phyloP scores from a whole-genome alignment of 2,797 vertebrate genomes.

The Poecilia wingei region DNA sequence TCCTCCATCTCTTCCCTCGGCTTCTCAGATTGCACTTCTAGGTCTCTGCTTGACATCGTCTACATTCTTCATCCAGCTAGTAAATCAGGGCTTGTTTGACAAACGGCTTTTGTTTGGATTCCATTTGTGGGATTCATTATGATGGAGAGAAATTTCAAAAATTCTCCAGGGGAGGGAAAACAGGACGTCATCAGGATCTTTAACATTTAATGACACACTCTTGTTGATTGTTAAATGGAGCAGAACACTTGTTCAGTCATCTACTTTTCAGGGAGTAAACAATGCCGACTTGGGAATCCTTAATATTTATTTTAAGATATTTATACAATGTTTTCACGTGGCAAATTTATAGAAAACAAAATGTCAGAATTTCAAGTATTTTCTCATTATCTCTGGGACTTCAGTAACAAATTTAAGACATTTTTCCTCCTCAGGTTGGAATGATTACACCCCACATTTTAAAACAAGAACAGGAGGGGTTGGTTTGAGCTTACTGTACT shows the following conservation, averaged over 20 bases:
- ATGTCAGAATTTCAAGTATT: not conserved
- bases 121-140: slow-evolving; percentile 15
- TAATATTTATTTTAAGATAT: not conserved
- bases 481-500: not conserved
- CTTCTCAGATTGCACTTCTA: slow-evolving; percentile 69
- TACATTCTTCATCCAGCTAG: slow-evolving; percentile 41
- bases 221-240: slow-evolving; percentile 16
- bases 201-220: not conserved
- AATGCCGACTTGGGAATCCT: not conserved
- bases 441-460: not conserved
- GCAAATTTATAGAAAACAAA: not conserved
- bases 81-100: slow-evolving; percentile 28
- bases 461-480: not conserved
- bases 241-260: not conserved
- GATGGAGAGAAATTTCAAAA: not conserved
- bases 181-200: not conserved
- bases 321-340: not conserved
- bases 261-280: not conserved
- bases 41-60: slow-evolving; percentile 42
- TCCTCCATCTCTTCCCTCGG: slow-evolving; percentile 45
- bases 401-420: not conserved
- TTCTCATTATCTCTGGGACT: not conserved
- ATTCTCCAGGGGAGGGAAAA: not conserved
- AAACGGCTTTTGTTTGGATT: slow-evolving; percentile 27
- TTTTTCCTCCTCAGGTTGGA: not conserved